phyloP scores from a whole-genome alignment of 2,113 vertebrate species.

The Camelus dromedarius region DNA sequence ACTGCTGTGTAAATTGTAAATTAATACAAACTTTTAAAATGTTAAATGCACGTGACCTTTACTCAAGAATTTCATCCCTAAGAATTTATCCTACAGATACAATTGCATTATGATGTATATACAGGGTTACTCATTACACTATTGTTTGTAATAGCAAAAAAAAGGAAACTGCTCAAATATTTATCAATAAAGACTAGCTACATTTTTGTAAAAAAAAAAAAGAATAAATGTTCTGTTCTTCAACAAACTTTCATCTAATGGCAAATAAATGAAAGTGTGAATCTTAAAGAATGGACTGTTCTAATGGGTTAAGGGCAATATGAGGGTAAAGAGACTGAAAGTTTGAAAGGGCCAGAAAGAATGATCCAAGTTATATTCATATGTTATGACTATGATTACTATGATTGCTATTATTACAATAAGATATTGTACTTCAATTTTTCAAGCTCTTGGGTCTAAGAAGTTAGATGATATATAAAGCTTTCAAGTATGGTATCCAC shows the following conservation, averaged over 20 bases:
- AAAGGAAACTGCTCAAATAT: background rate
- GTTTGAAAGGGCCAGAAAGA: background rate
- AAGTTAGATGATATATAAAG: conserved; percentile 22
- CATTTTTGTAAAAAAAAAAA: background rate
- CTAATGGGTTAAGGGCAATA: background rate
- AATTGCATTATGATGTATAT: background rate
- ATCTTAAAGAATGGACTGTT: background rate
- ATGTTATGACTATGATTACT: background rate
- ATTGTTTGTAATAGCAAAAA: conserved; percentile 35
- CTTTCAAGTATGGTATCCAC: background rate
- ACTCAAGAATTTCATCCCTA: conserved; percentile 14
- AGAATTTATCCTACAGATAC: background rate
- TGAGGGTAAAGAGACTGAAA: background rate
- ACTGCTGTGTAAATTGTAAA: background rate
- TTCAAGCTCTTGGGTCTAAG: background rate
- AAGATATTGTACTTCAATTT: background rate
- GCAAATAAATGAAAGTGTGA: background rate
- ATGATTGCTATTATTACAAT: background rate
- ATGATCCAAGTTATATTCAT: background rate
- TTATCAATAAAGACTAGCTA: background rate
- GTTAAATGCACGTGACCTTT: background rate
- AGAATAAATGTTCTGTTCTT: background rate
- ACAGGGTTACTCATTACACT: background rate
- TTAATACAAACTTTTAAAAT: background rate
- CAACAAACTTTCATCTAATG: background rate